Evolutionary conservation across 92 coral and sea anemone genomes (phyloP), one percentile per base, ranked within the genome.

Genomic region (Parazoanthus darwini): DNA sequence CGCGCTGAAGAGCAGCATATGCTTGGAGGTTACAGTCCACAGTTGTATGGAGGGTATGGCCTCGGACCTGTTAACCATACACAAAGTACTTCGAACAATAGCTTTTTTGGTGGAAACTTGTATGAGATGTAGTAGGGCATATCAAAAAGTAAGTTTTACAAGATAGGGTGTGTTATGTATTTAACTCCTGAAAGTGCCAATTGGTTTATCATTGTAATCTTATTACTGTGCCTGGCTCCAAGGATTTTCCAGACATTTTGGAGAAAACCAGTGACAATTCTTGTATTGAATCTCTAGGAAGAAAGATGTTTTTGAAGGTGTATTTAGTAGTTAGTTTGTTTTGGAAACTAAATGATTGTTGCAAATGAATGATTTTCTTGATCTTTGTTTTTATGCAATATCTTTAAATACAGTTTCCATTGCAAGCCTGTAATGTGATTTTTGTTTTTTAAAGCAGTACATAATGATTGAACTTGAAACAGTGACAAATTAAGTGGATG

Each of bases 1-100:
- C 65, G 20, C 82, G 29, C 67, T 20, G 67, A 79, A 51, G 68
- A 80, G 73, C 73, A 80, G 16, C 85, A 80, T 59, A 80, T 80
- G 85, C 50, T 74, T 79, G 83, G 83, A 80, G 50, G 85, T 80
- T 80, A 80, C 50, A 59, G 48, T 80, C 85, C 85, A 54, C 85
- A 80, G 50, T 58, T 58, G 73, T 80, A 80, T 35, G 73, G 85
- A 80, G 85, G 85, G 48, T 59, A 80, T 80, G 46, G 85, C 51
- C 73, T 38, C 73, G 35, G 85, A 63, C 74, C 85, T 80, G 85
- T 51, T 50, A 80, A 80, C 85, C 72, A 80, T 58, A 58, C 73
- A 80, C 48, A 58, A 80, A 80, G 48, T 80, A 80, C 85, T 56
- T 80, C 51, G 15, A 58, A 80, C 74, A 80, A 56, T 72, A 79